phyloP scores from a whole-genome alignment of 1,140 invertebrate species.

The Apis laboriosa region DNA sequence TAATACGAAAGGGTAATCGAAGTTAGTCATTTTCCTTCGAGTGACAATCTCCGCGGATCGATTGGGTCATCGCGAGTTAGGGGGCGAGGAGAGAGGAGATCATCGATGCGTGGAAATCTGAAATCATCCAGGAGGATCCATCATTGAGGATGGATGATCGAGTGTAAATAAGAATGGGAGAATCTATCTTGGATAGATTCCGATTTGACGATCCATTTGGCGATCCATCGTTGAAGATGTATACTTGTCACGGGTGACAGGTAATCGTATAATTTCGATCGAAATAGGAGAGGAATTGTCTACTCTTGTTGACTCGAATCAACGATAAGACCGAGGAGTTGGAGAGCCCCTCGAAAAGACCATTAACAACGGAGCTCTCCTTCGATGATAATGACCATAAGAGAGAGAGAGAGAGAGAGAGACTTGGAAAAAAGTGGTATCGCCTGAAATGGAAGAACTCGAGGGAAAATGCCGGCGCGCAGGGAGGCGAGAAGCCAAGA shows the following conservation, averaged over 20 bases:
- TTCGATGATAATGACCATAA: constrained; percentile 58
- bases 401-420: background rate
- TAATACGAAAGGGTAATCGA: too few species aligned
- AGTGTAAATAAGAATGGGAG: constrained; percentile 46
- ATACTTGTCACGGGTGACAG: too few species aligned
- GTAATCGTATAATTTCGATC: too few species aligned
- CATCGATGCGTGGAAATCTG: constrained; percentile 43
- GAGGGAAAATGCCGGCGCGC: background rate
- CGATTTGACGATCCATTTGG: too few species aligned
- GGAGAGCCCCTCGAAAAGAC: background rate
- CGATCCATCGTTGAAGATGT: background rate
- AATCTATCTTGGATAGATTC: constrained; percentile 7
- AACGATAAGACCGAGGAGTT: background rate
- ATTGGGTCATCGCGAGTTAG: background rate
- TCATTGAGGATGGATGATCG: constrained; percentile 50
- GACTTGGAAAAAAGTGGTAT: constrained; percentile 44
- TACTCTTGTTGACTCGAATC: too few species aligned
- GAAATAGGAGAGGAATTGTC: too few species aligned
- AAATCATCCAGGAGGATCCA: constrained; percentile 63
- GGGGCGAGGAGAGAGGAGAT: background rate
- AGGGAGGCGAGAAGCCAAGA: constrained; percentile 6
- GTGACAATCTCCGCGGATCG: constrained; percentile 9
- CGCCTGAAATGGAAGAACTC: constrained; percentile 30
- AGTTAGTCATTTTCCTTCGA: background rate
- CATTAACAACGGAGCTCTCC: background rate